Percentiles rank a stretch among this genome's conserved stretches.
These are phyloP conservation scores for Monodelphis domestica DNA, from an alignment of 2,797 vertebrate species.

Conservation along the genomic window DNA sequence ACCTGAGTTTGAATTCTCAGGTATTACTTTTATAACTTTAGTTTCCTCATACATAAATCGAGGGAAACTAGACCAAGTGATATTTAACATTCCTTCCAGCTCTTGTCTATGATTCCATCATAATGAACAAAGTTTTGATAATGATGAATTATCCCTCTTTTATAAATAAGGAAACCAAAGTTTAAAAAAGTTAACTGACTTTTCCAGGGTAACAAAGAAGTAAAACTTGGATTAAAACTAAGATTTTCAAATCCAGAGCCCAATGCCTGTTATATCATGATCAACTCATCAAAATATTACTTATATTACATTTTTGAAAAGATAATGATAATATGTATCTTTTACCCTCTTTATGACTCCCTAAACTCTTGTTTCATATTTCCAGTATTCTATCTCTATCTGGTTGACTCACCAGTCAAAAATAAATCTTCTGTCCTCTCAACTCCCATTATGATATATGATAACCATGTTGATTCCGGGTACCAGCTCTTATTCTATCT, in stretches of 20 bases:
- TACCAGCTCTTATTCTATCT: not conserved
- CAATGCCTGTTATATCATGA: not conserved
- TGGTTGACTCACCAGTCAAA: no score
- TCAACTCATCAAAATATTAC: not conserved
- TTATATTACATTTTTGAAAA: not conserved
- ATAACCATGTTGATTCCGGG: not conserved
- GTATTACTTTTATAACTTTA: not conserved
- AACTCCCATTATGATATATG: not conserved
- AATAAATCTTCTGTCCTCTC: not conserved
- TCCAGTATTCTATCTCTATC: not conserved
- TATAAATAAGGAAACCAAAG: not conserved
- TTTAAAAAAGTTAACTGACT: not conserved
- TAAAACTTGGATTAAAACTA: not conserved
- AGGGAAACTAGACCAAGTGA: not conserved
- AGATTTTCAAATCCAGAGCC: not conserved
- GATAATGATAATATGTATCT: not conserved
- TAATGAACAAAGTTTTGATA: not conserved
- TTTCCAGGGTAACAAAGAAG: not conserved
- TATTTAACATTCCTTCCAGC: not conserved
- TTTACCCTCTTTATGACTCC: no score
- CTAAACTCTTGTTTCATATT: not conserved
- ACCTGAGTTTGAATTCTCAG: not conserved
- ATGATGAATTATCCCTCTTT: not conserved
- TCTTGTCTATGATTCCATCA: not conserved
- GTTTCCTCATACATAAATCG: not conserved